Percentiles rank a stretch among this genome's conserved stretches.
Conservation (phyloP, 2,113 vertebrate genomes). For the Plectropomus leopardus region DNA sequence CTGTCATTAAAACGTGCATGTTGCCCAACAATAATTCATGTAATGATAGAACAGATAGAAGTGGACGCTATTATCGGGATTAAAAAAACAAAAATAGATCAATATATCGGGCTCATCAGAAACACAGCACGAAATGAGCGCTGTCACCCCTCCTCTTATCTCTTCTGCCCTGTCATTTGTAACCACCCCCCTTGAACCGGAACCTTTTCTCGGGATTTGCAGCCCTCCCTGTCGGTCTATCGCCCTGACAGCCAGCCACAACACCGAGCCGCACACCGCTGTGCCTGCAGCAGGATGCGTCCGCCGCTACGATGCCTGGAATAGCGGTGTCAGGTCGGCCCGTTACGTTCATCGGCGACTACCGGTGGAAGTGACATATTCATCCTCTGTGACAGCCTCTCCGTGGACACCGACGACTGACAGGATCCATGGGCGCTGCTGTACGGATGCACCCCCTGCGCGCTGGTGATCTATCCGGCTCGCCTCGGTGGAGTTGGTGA, state of each 20-base stretch:
- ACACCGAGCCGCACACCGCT: not conserved
- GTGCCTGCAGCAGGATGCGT: slow-evolving; percentile 26
- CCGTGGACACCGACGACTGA: slow-evolving; percentile 10
- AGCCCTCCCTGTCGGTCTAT: slow-evolving; percentile 19
- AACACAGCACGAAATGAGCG: not conserved
- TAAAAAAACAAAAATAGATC: not conserved
- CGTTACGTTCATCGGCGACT: not conserved
- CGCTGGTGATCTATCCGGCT: slow-evolving; percentile 37
- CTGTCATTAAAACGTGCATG: no score
- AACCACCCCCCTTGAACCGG: slow-evolving; percentile 73
- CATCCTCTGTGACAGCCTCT: slow-evolving; percentile 2
- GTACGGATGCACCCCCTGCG: slow-evolving; percentile 30
- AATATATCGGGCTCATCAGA: not conserved
- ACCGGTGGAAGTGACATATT: slow-evolving; percentile 20
- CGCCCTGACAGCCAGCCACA: slow-evolving; percentile 47
- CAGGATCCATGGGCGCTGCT: slow-evolving; percentile 37
- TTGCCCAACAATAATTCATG: not conserved
- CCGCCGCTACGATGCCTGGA: not conserved
- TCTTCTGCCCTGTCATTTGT: slow-evolving; percentile 9
- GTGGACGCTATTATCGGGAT: not conserved
- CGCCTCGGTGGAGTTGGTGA: slow-evolving; percentile 6
- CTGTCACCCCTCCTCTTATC: not conserved
- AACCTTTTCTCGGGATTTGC: slow-evolving; percentile 56
- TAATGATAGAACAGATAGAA: not conserved
- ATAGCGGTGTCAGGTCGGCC: not conserved